Evolutionary conservation across 2,797 vertebrate genomes (phyloP).

Genomic region (Acipenser ruthenus): DNA sequence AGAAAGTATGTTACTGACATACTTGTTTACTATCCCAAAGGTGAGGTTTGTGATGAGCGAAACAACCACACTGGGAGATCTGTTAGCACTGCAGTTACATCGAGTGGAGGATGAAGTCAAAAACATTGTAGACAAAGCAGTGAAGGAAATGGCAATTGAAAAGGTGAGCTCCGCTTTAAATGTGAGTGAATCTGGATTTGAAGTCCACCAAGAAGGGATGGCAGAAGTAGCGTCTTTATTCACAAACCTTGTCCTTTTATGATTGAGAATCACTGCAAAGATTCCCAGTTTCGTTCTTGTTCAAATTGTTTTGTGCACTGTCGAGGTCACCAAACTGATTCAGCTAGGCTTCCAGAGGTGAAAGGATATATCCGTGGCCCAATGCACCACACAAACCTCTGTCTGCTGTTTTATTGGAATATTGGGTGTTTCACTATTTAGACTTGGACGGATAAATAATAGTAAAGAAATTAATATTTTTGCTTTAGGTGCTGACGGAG

Average conservation of each 20-base stretch:
- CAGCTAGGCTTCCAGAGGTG: no score
- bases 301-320: no score
- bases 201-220: no score
- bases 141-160: constrained; percentile 61
- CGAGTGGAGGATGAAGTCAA: constrained; percentile 69
- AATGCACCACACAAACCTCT: no score
- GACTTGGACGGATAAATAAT: not conserved
- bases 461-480: not conserved
- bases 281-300: no score
- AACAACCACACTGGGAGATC: constrained; percentile 57
- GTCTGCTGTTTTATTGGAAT: no score
- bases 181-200: no score
- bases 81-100: constrained; percentile 64
- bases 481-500: constrained; percentile 54
- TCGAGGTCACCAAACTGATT: no score
- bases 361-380: no score
- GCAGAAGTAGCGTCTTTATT: no score
- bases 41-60: constrained; percentile 68
- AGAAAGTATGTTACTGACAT: not conserved
- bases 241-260: not conserved
- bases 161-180: constrained; percentile 23
- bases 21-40: constrained; percentile 33
- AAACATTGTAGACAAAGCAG: constrained; percentile 66
- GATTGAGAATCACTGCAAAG: no score
- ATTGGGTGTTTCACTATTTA: no score